phyloP scores from a whole-genome alignment of 1,140 invertebrate genomes.

The Pseudomyrmex sp. region DNA sequence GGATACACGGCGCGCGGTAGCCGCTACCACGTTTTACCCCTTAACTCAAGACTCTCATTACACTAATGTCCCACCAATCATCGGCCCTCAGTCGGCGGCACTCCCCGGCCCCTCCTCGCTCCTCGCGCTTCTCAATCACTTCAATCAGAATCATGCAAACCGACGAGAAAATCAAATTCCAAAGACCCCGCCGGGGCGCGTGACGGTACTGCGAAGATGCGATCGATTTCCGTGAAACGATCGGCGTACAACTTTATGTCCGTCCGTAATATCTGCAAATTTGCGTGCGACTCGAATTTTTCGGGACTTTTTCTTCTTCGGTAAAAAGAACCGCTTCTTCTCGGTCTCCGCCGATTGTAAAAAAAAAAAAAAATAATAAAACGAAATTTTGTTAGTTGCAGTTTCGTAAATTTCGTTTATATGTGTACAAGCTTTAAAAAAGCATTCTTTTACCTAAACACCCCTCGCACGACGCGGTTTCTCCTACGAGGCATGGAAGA shows the following conservation, averaged over 20 bases:
- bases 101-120: constrained; percentile 64
- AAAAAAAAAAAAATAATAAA: no score
- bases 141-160: constrained; percentile 81
- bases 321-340: not conserved
- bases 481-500: constrained; percentile 60
- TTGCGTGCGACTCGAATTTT: constrained; percentile 5
- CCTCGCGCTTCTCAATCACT: constrained; percentile 76
- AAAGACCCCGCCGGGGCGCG: constrained; percentile 36
- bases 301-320: not conserved
- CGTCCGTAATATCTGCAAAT: not conserved
- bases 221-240: constrained; percentile 47
- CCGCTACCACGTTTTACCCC: constrained; percentile 81
- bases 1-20: constrained; percentile 74
- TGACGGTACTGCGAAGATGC: constrained; percentile 37
- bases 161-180: constrained; percentile 76
- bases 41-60: constrained; percentile 81
- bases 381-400: no score
- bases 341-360: not conserved
- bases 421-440: constrained; percentile 26
- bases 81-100: constrained; percentile 76
- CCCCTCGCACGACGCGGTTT: constrained; percentile 29
- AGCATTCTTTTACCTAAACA: constrained; percentile 33
- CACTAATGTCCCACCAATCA: constrained; percentile 82
- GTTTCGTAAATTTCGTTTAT: constrained; percentile 12
- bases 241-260: constrained; percentile 1